These are phyloP conservation scores for Drosophila helvetica DNA, from an alignment of 2,888 invertebrate genomes.

Conservation along the genomic window DNA sequence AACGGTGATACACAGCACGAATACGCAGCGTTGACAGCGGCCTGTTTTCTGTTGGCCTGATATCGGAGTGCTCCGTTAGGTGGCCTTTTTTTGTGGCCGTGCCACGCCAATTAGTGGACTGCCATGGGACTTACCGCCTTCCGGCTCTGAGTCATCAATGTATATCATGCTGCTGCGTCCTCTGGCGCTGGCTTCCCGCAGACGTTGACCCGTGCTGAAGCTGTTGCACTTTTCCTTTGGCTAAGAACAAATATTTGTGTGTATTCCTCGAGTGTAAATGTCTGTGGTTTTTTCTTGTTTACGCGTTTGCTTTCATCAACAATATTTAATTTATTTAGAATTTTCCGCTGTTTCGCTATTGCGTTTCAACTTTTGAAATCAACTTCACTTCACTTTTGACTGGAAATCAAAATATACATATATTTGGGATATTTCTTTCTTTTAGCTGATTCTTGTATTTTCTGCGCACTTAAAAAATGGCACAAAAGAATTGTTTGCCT, in stretches of 20 bases:
- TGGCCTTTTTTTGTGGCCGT: neutral
- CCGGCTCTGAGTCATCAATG: conserved; percentile 95
- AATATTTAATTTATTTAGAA: conserved; percentile 48
- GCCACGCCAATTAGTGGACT: conserved; percentile 11
- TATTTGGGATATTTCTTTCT: conserved; percentile 7
- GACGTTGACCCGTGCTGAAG: conserved; percentile 74
- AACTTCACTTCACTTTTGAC: conserved; percentile 66
- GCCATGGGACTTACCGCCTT: conserved; percentile 89
- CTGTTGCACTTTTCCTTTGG: conserved; percentile 12
- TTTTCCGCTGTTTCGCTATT: conserved; percentile 51
- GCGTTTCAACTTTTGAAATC: conserved; percentile 46
- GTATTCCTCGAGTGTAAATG: conserved; percentile 4
- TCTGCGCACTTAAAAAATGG: conserved; percentile 65
- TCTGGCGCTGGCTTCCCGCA: conserved; percentile 68
- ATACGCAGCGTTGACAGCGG: conserved; percentile 21
- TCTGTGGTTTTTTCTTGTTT: conserved; percentile 19
- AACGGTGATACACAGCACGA: conserved; percentile 30
- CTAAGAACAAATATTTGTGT: conserved; percentile 2
- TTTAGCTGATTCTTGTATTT: neutral
- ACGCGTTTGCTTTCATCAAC: conserved; percentile 35
- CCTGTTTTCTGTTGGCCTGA: neutral
- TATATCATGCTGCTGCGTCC: conserved; percentile 88
- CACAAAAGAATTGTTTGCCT: conserved; percentile 46
- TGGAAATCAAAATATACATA: conserved; percentile 16
- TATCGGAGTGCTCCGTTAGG: conserved; percentile 10